phyloP scores from a whole-genome alignment of 1,140 invertebrate genomes.

The Diabrotica virgifera region DNA sequence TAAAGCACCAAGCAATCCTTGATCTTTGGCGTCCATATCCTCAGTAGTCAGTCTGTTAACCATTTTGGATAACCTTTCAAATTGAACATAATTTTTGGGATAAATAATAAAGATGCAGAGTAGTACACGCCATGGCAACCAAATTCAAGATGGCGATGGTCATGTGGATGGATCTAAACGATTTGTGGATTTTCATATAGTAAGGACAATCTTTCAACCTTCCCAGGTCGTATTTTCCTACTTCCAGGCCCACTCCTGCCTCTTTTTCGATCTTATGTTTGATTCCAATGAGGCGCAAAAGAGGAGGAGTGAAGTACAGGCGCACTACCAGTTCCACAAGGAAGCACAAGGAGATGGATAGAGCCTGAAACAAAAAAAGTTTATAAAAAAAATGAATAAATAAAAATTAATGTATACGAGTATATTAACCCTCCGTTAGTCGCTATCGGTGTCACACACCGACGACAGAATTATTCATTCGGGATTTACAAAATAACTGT shows the following conservation, averaged over 20 bases:
- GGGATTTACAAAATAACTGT: too few relatives aligned
- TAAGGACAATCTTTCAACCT: slow-evolving; percentile 65
- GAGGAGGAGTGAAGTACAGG: slow-evolving; percentile 64
- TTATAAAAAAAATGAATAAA: too few relatives aligned
- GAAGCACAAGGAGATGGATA: slow-evolving; percentile 64
- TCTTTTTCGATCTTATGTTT: slow-evolving; percentile 67
- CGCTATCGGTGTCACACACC: too few relatives aligned
- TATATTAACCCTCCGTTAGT: too few relatives aligned
- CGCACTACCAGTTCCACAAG: slow-evolving; percentile 66
- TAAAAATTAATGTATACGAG: too few relatives aligned
- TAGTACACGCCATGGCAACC: slow-evolving; percentile 66
- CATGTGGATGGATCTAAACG: slow-evolving; percentile 67
- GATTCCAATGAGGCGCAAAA: slow-evolving; percentile 63
- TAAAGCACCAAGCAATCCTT: too few relatives aligned
- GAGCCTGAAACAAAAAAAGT: slow-evolving; percentile 57
- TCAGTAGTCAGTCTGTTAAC: too few relatives aligned
- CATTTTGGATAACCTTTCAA: not conserved
- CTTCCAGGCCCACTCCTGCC: slow-evolving; percentile 68
- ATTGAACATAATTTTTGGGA: slow-evolving; percentile 52
- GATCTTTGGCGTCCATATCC: too few relatives aligned
- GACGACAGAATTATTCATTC: too few relatives aligned
- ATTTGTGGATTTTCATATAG: slow-evolving; percentile 64
- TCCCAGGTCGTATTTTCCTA: slow-evolving; percentile 64
- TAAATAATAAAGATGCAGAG: slow-evolving; percentile 67
- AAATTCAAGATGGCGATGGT: slow-evolving; percentile 71